Conservation (phyloP, 2,888 invertebrate genomes). For the Diogma glabrata region DNA sequence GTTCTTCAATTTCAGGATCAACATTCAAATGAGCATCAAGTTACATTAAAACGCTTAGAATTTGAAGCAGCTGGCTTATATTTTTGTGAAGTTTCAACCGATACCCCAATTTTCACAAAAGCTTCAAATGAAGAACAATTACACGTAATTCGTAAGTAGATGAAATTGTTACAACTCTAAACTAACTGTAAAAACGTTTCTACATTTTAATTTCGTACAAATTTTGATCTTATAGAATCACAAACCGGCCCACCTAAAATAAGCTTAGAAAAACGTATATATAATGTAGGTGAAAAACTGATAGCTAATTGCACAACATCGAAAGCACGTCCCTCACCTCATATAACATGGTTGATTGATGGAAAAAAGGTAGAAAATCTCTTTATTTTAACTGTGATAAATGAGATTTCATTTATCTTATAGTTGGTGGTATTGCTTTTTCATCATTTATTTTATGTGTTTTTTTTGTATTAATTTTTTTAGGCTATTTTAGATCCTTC, state of each 20-base stretch:
- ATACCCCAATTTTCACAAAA: slow-evolving; percentile 72
- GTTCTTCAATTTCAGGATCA: slow-evolving; percentile 26
- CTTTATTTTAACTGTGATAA: no score
- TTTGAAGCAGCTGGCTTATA: slow-evolving; percentile 69
- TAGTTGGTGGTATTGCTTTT: no score
- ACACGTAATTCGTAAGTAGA: slow-evolving; percentile 69
- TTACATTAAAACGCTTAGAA: slow-evolving; percentile 59
- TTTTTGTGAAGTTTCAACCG: slow-evolving; percentile 70
- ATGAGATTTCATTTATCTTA: no score
- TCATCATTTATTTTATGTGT: no score
- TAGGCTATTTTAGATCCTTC: no score
- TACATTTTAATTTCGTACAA: not conserved
- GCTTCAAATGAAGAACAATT: slow-evolving; percentile 64
- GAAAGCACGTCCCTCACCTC: slow-evolving; percentile 53
- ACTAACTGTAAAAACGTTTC: not conserved
- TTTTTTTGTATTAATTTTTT: no score
- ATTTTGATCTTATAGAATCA: slow-evolving; percentile 45
- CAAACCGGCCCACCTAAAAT: slow-evolving; percentile 52
- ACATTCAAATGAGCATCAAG: slow-evolving; percentile 40
- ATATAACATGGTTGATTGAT: slow-evolving; percentile 62
- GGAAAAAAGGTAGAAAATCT: slow-evolving; percentile 60
- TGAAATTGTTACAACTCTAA: not conserved
- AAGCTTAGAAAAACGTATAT: slow-evolving; percentile 49
- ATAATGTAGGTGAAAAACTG: slow-evolving; percentile 50
- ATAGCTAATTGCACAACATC: slow-evolving; percentile 60